These are phyloP conservation scores for Drosophila santomea DNA, from an alignment of 1,140 invertebrate species.

Conservation along the genomic window DNA sequence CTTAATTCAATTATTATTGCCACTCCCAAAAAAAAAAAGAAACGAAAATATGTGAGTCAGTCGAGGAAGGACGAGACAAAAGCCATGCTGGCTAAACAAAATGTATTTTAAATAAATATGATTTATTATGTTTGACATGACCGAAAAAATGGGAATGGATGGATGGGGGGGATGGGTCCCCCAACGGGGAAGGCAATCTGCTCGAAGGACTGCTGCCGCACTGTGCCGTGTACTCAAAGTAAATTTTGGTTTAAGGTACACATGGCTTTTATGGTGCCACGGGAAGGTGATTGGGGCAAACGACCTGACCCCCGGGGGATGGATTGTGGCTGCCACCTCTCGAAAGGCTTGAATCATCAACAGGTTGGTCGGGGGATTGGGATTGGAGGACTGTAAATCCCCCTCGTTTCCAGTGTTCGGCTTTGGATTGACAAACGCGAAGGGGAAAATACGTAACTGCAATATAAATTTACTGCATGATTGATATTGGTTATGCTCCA, in stretches of 20 bases:
- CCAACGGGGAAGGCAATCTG: slow-evolving; percentile 47
- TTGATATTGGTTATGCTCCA: slow-evolving; percentile 48
- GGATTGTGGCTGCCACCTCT: slow-evolving; percentile 20
- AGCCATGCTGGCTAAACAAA: slow-evolving; percentile 15
- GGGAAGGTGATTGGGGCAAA: slow-evolving; percentile 10
- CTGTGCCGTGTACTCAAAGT: slow-evolving; percentile 64
- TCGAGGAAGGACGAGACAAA: neutral
- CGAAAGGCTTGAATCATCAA: slow-evolving; percentile 62
- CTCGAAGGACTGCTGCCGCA: slow-evolving; percentile 56
- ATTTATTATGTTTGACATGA: slow-evolving; percentile 79
- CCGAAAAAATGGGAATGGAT: slow-evolving; percentile 5
- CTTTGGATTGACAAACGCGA: slow-evolving; percentile 69
- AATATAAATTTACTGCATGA: slow-evolving; percentile 55
- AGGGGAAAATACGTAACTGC: slow-evolving; percentile 54
- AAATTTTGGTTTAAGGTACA: slow-evolving; percentile 74
- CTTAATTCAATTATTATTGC: slow-evolving; percentile 79
- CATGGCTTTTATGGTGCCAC: slow-evolving; percentile 53
- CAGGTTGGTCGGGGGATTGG: slow-evolving; percentile 50
- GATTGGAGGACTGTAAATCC: neutral
- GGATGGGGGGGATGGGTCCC: neutral
- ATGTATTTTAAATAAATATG: slow-evolving; percentile 82
- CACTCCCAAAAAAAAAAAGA: slow-evolving; percentile 5
- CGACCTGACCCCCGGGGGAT: slow-evolving; percentile 14
- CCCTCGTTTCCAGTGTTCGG: neutral
- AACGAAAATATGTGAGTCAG: neutral